Conservation (phyloP, 2,797 vertebrate genomes). For the Channa striata region DNA sequence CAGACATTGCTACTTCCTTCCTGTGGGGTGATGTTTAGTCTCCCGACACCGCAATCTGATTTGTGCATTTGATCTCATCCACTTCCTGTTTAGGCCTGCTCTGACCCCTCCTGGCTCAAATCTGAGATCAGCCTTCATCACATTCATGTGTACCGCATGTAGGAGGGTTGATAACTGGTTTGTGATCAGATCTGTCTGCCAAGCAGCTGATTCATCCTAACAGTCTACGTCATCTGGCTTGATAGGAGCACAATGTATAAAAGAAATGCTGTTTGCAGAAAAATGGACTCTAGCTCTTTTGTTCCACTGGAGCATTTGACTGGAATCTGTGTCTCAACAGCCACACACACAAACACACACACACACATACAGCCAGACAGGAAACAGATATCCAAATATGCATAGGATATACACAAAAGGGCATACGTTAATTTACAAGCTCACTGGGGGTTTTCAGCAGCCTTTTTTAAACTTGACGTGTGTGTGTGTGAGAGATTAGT, state of each 20-base stretch:
- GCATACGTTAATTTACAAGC: constrained; percentile 57
- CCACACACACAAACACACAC: constrained; percentile 43
- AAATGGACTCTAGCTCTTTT: constrained; percentile 71
- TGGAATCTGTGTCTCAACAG: constrained; percentile 69
- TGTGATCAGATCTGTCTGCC: constrained; percentile 49
- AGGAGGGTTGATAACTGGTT: constrained; percentile 54
- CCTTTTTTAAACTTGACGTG: constrained; percentile 53
- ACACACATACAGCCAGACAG: constrained; percentile 47
- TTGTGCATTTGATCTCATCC: constrained; percentile 78
- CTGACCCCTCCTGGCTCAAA: constrained; percentile 43
- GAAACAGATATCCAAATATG: constrained; percentile 41
- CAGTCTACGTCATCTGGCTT: constrained; percentile 39
- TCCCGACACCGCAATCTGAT: constrained; percentile 77
- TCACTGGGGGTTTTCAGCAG: constrained; percentile 58
- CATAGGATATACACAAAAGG: constrained; percentile 35
- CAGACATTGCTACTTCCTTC: constrained; percentile 84
- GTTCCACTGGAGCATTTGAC: constrained; percentile 73
- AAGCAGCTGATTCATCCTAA: constrained; percentile 54
- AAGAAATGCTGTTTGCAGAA: constrained; percentile 10
- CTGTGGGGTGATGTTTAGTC: constrained; percentile 89
- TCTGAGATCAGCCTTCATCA: constrained; percentile 58
- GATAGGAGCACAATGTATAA: constrained; percentile 15
- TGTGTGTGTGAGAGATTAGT: constrained; percentile 39
- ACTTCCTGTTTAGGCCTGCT: constrained; percentile 70
- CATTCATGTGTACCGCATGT: constrained; percentile 40